Conservation (phyloP, 1,140 invertebrate species). For the Brachionus calyciflorus region DNA sequence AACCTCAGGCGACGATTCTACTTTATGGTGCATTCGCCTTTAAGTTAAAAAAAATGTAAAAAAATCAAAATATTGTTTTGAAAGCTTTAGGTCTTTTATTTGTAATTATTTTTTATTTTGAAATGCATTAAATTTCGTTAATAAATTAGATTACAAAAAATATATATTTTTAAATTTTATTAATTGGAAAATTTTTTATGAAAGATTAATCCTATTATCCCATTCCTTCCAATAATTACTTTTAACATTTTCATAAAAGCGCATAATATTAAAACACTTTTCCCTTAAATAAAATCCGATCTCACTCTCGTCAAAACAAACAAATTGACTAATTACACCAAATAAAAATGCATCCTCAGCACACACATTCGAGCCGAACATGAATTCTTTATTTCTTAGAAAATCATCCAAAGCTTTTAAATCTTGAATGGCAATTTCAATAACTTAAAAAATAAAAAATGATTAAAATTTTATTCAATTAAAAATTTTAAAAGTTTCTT, state of each 20-base stretch:
- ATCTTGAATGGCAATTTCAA: neutral
- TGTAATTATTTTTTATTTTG: too few species aligned
- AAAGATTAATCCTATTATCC: neutral
- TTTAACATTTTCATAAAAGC: slow-evolving; percentile 16
- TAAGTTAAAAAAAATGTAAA: too few species aligned
- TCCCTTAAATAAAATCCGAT: neutral
- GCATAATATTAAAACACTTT: neutral
- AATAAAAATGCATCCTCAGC: slow-evolving; percentile 23
- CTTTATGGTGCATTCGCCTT: too few species aligned
- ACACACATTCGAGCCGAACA: neutral
- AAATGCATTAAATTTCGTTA: too few species aligned
- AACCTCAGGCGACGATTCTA: too few species aligned
- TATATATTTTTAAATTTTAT: too few species aligned
- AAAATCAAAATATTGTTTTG: too few species aligned
- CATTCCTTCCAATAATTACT: slow-evolving; percentile 20
- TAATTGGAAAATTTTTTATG: too few species aligned
- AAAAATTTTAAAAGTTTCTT: neutral
- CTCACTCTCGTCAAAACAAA: neutral
- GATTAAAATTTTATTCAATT: neutral
- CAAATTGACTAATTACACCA: slow-evolving; percentile 13
- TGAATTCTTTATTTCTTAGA: slow-evolving; percentile 7
- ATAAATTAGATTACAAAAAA: too few species aligned
- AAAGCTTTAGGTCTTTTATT: too few species aligned
- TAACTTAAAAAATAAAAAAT: neutral
- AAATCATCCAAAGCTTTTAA: slow-evolving; percentile 24